A percentile compares a stretch with the other conserved stretches of the same genome.
phyloP scores from a whole-genome alignment of 2,113 vertebrate species.

The Actenoides hombroni region DNA sequence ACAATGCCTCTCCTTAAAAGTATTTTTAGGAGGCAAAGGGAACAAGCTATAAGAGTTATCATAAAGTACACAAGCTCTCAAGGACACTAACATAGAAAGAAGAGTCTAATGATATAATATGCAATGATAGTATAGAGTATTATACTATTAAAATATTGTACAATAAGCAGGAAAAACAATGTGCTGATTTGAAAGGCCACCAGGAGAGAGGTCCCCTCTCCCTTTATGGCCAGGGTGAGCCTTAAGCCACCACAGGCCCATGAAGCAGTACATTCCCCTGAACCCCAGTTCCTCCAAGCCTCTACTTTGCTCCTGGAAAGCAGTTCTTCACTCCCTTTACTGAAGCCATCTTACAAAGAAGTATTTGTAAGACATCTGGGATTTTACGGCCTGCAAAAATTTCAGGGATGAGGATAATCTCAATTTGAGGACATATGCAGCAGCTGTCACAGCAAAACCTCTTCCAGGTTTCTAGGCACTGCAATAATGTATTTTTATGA shows the following conservation, averaged over 20 bases:
- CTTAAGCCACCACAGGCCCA: not conserved
- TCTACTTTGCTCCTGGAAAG: not conserved
- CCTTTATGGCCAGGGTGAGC: not conserved
- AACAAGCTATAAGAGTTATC: not conserved
- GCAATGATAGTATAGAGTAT: not conserved
- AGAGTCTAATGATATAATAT: not conserved
- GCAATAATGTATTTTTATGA: not conserved
- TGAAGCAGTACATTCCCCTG: not conserved
- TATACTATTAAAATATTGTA: not conserved
- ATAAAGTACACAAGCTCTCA: not conserved
- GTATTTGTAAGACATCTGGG: not conserved
- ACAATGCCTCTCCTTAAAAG: not conserved
- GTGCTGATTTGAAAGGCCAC: not conserved
- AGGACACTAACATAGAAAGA: not conserved
- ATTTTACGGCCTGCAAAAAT: not conserved
- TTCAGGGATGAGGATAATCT: not conserved
- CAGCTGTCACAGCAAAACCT: not conserved
- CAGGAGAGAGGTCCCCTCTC: not conserved
- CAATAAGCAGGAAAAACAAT: not conserved
- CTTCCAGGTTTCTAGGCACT: not conserved
- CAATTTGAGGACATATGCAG: not conserved
- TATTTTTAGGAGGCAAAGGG: not conserved
- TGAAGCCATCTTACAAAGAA: not conserved
- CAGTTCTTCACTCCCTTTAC: not conserved
- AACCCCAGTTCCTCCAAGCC: not conserved